phyloP scores from a whole-genome alignment of 2,113 vertebrate species.

The Ictidomys tridecemlineatus region DNA sequence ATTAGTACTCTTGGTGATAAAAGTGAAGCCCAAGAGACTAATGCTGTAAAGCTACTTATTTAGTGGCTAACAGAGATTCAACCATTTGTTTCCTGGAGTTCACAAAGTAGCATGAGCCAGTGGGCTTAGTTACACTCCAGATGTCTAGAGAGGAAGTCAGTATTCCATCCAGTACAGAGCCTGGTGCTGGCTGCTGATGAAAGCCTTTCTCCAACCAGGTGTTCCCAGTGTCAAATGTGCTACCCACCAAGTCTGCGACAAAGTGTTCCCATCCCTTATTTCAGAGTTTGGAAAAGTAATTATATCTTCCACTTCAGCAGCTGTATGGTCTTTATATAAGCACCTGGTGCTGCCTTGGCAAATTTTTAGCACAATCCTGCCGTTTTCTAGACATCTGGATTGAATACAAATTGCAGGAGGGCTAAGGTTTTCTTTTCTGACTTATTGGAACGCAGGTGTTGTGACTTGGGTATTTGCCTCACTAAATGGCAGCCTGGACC shows the following conservation, averaged over 20 bases:
- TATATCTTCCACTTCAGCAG: not conserved
- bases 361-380: constrained; percentile 54
- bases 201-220: constrained; percentile 48
- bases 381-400: constrained; percentile 77
- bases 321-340: constrained; percentile 39
- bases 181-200: constrained; percentile 38
- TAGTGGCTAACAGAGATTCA: constrained; percentile 50
- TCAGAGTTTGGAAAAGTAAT: constrained; percentile 70
- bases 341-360: constrained; percentile 65
- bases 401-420: constrained; percentile 51
- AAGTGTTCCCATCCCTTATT: constrained; percentile 44
- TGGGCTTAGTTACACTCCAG: constrained; percentile 56
- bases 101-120: constrained; percentile 37
- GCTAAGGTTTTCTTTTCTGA: constrained; percentile 12
- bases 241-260: not conserved
- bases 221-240: constrained; percentile 43
- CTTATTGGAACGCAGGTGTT: constrained; percentile 47
- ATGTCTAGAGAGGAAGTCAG: constrained; percentile 70
- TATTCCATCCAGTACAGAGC: not conserved
- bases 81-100: constrained; percentile 57
- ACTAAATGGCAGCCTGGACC: constrained; percentile 23
- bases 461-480: constrained; percentile 33
- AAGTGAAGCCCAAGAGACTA: constrained; percentile 24
- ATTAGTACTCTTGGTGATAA: not conserved
- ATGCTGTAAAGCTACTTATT: constrained; percentile 10